Evolutionary conservation across 2,113 vertebrate species (phyloP), one percentile per base, ranked within the genome.

Genomic region (Probosciger aterrimus): DNA sequence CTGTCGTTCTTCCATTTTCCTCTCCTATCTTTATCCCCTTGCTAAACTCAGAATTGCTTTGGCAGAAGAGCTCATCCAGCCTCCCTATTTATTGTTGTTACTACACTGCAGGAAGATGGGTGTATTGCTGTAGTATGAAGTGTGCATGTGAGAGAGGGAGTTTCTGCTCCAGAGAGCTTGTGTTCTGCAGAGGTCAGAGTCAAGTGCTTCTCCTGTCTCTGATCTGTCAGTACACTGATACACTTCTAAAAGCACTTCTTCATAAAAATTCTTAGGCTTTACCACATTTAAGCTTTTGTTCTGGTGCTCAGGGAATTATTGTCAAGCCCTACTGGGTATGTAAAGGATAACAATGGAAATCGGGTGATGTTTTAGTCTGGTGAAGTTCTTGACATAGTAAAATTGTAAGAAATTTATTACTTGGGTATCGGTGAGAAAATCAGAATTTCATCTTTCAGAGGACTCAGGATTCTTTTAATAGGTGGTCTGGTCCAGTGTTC

Each of bases 161-260:
- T 53, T 93, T 60, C 82, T 90, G 33, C 77, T 93, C 77, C 70
- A 53, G 77, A 79, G 65, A 82, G 87, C 53, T 92, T 0, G 2
- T 43, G 69, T 53, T 93, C 69, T 82, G 50, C 2, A 1, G 86
- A 95, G 89, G 88, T 95, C 88, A 86, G 68, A 85, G 93, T 82
- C 87, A 35, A 82, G 82, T 77, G 70, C 63, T 59, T 53, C 74
- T 90, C 44, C 69, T 65, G 70, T 59, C 93, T 95, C 68, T 95
- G 92, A 93, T 92, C 75, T 95, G 85, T 90, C 94, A 92, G 25
- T 35, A 69, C 2, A 3, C 49, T 80, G 93, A 80, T 74, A 39
- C 60, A 19, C 53, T 92, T 80, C 33, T 75, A 20, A 85, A 94
- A 95, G 41, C 49, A 76, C 46, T 78, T 78, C 43, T 65, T 89